Evolutionary conservation across 2,113 vertebrate genomes (phyloP), one percentile per base, ranked within the genome.

Genomic region (Speoplatyrhinus poulsoni): DNA sequence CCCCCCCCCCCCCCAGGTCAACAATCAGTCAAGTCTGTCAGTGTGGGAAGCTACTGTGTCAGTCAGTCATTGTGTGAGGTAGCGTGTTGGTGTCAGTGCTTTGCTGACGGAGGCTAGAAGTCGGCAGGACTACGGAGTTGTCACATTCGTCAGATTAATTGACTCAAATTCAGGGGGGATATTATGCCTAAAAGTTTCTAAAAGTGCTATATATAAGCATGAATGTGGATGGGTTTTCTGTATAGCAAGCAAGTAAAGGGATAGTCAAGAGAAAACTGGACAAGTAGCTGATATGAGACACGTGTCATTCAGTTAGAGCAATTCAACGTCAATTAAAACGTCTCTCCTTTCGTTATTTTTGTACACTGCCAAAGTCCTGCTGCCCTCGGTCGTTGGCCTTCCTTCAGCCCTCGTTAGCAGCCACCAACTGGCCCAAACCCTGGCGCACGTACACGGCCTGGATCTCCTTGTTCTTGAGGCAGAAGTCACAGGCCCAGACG

Each of bases 381-480:
- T 54, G 53, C 47, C 52, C 65, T 70, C 19, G 11, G 15, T n/a
- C 54, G 46, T 59, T 70, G 7, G 10, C 54, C 48, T 15, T 70
- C 60, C 12, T 73, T 95, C 93, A 99, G 66, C 96, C 96, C 0
- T 99, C 97, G 0, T 96, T 98, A 73, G 96, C 96, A 0, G 95
- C 96, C 84, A 98, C 97, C 73, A 98, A 85, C 85, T 99, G 97
- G 56, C 97, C 96, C 92, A 99, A 85, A 76, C 93, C 95, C 88
- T 98, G 96, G 0, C 96, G 95, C 74, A 98, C 93, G 69, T 97
- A 98, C 63, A 99, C 96, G 0, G 97, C 95, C 84, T 99, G 96
- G 81, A 99, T 98, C 92, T 99, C 97, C 93, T 99, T 99, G n/a
- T 94, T 97, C 87, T 98, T 99, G 79, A 99, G 96, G 88, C 97